Evolutionary conservation across 2,888 invertebrate species (phyloP), one percentile per base, ranked within the genome.

Genomic region (Cremastinae sp.): DNA sequence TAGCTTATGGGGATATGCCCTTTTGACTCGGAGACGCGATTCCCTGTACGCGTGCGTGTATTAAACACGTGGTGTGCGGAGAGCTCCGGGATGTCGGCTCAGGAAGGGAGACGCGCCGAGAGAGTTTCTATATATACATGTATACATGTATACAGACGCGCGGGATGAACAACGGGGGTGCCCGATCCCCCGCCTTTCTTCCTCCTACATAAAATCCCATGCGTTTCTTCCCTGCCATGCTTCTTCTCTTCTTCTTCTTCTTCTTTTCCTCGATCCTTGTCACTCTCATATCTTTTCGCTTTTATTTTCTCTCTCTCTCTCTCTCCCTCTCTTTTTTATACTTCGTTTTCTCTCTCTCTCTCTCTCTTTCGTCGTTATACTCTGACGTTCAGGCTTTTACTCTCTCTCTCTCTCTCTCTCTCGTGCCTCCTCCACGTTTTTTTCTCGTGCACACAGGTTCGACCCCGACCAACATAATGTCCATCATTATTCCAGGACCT

Each of bases 381-480:
- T n/a, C n/a, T n/a, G n/a, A n/a, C n/a, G n/a, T n/a, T n/a, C n/a
- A n/a, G n/a, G 16, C 14, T 14, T 28, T 3, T 28, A 2, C 12
- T 10, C 12, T 59, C 16, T 12, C 59, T 41, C 7, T 20, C 10
- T 22, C 5, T 28, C 5, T 28, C 28, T 28, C 47, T 16, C 22
- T 54, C 59, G 36, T 10, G 14, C 28, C 49, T 41, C 56, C 18
- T 58, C 58, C 56, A 61, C 66, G 66, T 62, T 64, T 47, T 56
- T 61, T 54, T 43, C 41, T 9, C 12, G 4, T 9, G 8, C 9
- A 9, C 10, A 41, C 64, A 62, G 58, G 59, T 43, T 66, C 71
- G 71, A 66, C 59, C 75, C 70, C 49, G 71, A 61, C 75, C 53
- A 72, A 72, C 75, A 72, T 72, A 75, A 75, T 75, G 72, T 72